phyloP scores from a whole-genome alignment of 2,113 vertebrate genomes.

The Bufo gargarizans region DNA sequence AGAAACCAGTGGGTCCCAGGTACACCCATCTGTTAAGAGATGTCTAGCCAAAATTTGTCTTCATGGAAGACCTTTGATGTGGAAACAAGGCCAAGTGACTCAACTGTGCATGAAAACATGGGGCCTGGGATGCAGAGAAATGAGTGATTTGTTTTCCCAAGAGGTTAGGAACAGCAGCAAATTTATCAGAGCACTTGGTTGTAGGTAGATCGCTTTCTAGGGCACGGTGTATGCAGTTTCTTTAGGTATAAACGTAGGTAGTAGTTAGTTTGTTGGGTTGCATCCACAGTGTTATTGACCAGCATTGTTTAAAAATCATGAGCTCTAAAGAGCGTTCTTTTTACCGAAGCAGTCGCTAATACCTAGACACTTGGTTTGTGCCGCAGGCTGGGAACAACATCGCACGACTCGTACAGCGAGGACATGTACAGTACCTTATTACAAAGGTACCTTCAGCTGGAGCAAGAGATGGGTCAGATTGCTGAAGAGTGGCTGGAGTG shows the following conservation, averaged over 20 bases:
- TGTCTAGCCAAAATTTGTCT: no score
- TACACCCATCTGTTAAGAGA: no score
- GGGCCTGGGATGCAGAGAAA: no score
- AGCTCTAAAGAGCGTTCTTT: background rate
- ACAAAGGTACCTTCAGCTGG: conserved; percentile 87
- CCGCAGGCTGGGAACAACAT: conserved; percentile 84
- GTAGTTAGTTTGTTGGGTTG: background rate
- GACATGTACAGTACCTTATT: conserved; percentile 88
- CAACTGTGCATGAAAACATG: no score
- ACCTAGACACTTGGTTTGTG: background rate
- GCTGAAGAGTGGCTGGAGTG: conserved; percentile 93
- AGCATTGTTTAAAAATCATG: background rate
- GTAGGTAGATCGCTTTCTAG: no score
- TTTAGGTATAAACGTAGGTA: background rate
- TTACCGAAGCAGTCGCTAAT: background rate
- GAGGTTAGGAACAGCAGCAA: no score
- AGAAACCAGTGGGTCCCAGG: no score
- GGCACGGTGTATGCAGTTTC: background rate
- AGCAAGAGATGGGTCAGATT: conserved; percentile 88
- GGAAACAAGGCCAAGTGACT: no score
- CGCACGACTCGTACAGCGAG: conserved; percentile 88
- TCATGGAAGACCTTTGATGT: no score
- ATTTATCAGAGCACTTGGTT: no score
- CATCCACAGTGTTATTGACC: background rate
- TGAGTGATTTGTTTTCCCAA: no score